Evolutionary conservation across 1,140 invertebrate species (phyloP), one percentile per base, ranked within the genome.

Genomic region (Drosophila pseudoobscura): DNA sequence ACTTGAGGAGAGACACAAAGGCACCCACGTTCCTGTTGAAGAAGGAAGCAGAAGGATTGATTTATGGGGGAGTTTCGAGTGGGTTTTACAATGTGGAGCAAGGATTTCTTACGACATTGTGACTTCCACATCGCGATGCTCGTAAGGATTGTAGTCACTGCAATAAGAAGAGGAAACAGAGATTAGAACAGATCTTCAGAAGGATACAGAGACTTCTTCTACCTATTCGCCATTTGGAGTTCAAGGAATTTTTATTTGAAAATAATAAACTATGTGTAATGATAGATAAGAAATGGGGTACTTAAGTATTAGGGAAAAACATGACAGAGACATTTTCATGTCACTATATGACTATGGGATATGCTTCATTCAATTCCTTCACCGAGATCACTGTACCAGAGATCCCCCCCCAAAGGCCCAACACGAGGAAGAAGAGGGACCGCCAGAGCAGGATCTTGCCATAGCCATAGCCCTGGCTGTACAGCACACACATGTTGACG

Each of bases 401-500:
- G 13, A 83, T 44, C 15, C 80, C 65, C 0, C 75, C 80, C 4
- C 5, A 31, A 1, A 83, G 9, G 0, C 80, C 80, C 15, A 71
- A 26, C 0, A 6, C 13, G 1, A 83, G 83, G 2, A 84, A 78
- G 0, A 68, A 0, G 1, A 76, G 3, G 0, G 80, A 71, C 13
- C 80, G 75, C 49, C 49, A 59, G 8, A 83, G 35, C 0, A 58
- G 5, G 0, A 75, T 43, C 15, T 49, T 64, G 1, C 55, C 53
- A 2, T 13, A 47, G 1, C 80, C 80, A 47, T 84, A 83, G 26
- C 80, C 80, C 1, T 56, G 17, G 6, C 24, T n/a, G 39, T 83
- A 83, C 6, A 43, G 49, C 13, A 72, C 55, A 24, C 75, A 83
- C 2, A 83, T 24, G 51, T 83, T 55, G 15, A 83, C 35, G 26